These are phyloP conservation scores for Scaptomyza flava DNA, from an alignment of 2,888 invertebrate species.

Conservation along the genomic window DNA sequence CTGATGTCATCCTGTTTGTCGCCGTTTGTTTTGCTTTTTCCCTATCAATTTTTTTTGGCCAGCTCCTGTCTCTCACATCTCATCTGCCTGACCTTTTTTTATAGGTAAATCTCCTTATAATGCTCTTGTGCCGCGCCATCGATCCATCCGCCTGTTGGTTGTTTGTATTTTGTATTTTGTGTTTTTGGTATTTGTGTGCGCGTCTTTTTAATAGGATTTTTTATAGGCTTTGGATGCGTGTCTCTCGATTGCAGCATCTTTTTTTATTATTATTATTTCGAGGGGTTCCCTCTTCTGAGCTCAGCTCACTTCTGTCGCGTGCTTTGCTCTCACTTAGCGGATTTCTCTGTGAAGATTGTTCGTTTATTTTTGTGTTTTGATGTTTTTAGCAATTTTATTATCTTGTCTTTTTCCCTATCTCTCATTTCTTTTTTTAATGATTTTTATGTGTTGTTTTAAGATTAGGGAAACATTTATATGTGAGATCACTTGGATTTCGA, in stretches of 20 bases:
- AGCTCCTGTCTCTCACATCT: constrained; percentile 44
- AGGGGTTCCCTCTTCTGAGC: constrained; percentile 34
- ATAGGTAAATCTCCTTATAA: constrained; percentile 76
- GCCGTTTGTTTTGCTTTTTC: constrained; percentile 37
- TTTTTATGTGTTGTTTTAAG: constrained; percentile 25
- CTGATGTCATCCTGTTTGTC: constrained; percentile 42
- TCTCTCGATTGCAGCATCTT: constrained; percentile 48
- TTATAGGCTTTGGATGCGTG: constrained; percentile 58
- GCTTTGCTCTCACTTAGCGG: constrained; percentile 38
- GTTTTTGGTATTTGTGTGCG: constrained; percentile 49
- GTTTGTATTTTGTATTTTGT: constrained; percentile 37
- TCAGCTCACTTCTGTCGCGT: constrained; percentile 69
- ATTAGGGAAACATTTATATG: constrained; percentile 9
- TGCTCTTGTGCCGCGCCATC: constrained; percentile 61
- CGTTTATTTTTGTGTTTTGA: constrained; percentile 41
- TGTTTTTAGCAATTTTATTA: constrained; percentile 71
- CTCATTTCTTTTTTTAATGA: constrained; percentile 51
- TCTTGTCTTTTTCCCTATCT: constrained; percentile 38
- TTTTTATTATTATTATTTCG: constrained; percentile 2
- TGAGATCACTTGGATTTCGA: constrained; percentile 32
- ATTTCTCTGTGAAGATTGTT: constrained; percentile 15
- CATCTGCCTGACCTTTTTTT: constrained; percentile 69
- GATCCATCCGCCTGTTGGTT: constrained; percentile 64
- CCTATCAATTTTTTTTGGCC: constrained; percentile 58
- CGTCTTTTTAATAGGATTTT: constrained; percentile 79